Percentiles rank a stretch among this genome's conserved stretches.
Conservation (phyloP, 2,113 vertebrate genomes). For the Gobiocypris rarus region DNA sequence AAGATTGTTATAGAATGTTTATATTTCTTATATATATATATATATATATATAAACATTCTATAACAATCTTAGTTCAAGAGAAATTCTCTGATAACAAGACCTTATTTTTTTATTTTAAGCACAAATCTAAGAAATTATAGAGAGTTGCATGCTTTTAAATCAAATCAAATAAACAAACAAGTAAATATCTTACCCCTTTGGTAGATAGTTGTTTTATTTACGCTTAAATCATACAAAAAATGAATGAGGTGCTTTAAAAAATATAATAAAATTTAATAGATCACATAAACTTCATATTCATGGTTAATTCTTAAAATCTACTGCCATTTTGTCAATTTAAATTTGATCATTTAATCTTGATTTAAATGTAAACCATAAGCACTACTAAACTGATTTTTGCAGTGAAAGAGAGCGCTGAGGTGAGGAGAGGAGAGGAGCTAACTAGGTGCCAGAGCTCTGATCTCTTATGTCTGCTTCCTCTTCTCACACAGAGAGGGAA, state of each 20-base stretch:
- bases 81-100: too few relatives aligned
- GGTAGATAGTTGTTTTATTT: not conserved
- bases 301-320: not conserved
- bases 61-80: too few relatives aligned
- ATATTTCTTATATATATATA: too few relatives aligned
- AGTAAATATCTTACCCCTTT: not conserved
- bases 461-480: conserved; percentile 57
- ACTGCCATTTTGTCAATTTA: too few relatives aligned
- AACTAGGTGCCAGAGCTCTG: conserved; percentile 50
- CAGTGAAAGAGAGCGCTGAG: not conserved
- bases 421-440: conserved; percentile 10
- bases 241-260: not conserved
- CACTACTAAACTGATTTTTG: not conserved
- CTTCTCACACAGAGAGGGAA: conserved; percentile 49
- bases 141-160: not conserved
- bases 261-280: not conserved
- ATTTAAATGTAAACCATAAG: not conserved
- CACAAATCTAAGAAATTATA: too few relatives aligned
- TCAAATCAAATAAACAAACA: not conserved
- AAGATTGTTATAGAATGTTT: too few relatives aligned
- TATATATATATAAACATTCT: too few relatives aligned
- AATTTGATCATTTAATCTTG: too few relatives aligned
- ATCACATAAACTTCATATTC: not conserved
- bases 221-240: not conserved
- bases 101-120: too few relatives aligned